Percentiles rank a stretch among this genome's conserved stretches.
phyloP scores from a whole-genome alignment of 2,888 invertebrate genomes.

The Torymus texanus region DNA sequence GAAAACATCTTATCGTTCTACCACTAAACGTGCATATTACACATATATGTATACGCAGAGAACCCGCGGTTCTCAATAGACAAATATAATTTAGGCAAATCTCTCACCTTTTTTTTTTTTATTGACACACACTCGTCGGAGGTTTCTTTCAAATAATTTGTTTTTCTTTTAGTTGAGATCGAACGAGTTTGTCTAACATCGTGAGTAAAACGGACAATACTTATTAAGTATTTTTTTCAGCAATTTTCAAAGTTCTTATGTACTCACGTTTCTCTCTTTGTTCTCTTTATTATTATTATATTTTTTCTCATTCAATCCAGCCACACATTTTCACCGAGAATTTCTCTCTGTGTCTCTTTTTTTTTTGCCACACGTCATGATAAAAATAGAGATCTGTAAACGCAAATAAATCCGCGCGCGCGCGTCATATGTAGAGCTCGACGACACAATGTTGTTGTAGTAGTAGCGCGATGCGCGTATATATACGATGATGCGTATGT shows the following conservation, averaged over 20 bases:
- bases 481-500: neutral
- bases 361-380: slow-evolving; percentile 38
- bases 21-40: slow-evolving; percentile 18
- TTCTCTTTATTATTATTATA: neutral
- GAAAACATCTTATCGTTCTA: slow-evolving; percentile 18
- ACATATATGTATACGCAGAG: too few species aligned
- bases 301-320: slow-evolving; percentile 21
- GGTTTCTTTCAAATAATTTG: slow-evolving; percentile 41
- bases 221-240: slow-evolving; percentile 30
- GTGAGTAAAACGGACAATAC: slow-evolving; percentile 49
- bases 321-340: slow-evolving; percentile 38
- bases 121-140: slow-evolving; percentile 9
- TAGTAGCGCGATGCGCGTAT: neutral
- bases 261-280: slow-evolving; percentile 16
- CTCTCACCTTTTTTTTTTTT: too few species aligned
- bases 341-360: slow-evolving; percentile 1
- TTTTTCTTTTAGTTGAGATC: slow-evolving; percentile 56
- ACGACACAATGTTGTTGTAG: slow-evolving; percentile 4
- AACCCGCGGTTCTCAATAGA: neutral
- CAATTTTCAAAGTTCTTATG: slow-evolving; percentile 40
- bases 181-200: slow-evolving; percentile 53
- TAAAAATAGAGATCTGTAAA: slow-evolving; percentile 44
- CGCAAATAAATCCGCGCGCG: slow-evolving; percentile 25
- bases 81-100: neutral
- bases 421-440: slow-evolving; percentile 17